Evolutionary conservation across 2,797 vertebrate species (phyloP), one percentile per base, ranked within the genome.

Genomic region (Pygocentrus nattereri): DNA sequence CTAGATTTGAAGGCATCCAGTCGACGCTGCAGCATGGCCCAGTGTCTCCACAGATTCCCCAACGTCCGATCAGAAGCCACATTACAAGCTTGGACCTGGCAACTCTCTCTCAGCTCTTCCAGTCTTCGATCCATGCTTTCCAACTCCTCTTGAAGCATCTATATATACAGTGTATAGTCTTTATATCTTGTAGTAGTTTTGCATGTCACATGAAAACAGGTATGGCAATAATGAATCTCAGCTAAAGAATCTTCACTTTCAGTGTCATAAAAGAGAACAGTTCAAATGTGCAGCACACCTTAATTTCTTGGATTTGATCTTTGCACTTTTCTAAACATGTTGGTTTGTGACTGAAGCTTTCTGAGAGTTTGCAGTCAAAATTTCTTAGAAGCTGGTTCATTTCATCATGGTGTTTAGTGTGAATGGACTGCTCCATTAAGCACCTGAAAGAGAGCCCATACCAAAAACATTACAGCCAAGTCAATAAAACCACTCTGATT

Each of bases 291-390:
- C 58, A 27, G 85, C 90, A 18, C 25, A 97, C 97, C 95, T 93
- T 94, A 47, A 93, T 95, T 84, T 90, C 90, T 69, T 94, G 93
- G 83, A 94, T 92, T 64, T 92, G 92, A 31, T 91, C 91, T 56
- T 95, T 79, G 86, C 94, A 95, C 87, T 95, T 94, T 69, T 95
- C 95, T 23, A 94, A 95, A 31, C 96, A 97, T 0, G 78, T 30
- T 15, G 94, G 94, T 75, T 89, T 89, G 0, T 86, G 88, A 41
- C 88, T 87, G 59, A 93, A 85, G 75, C 88, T 93, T 41, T 93
- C 90, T 3, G 86, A 84, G 38, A 98, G 94, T 38, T 82, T 81
- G 3, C 84, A 83, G 88, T 96, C 94, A 74, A 92, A 80, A 27
- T 87, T 90, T 30, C 88, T 89, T 30, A 99, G 93, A 80, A 81